Evolutionary conservation across 2,113 vertebrate species (phyloP).

Genomic region (Tretioscincus oriximinensis): DNA sequence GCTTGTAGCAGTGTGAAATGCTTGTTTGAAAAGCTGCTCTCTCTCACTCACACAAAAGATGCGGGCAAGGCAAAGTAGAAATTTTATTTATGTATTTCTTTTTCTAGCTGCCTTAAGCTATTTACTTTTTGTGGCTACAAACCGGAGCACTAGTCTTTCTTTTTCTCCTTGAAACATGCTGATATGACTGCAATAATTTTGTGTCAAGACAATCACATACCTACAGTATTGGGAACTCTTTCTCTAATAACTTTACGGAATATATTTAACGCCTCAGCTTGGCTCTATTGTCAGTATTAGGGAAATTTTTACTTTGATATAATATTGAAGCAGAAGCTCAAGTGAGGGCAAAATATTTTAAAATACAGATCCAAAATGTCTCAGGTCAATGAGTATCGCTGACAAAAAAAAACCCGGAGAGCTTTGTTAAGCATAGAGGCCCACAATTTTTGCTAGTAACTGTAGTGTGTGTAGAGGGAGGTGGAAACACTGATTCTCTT

Average conservation of each 20-base stretch:
- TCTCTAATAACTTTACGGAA: not conserved
- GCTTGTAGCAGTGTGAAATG: constrained; percentile 8
- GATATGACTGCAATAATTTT: not conserved
- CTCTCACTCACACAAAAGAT: not conserved
- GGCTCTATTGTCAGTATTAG: not conserved
- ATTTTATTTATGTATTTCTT: not conserved
- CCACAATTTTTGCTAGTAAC: constrained; percentile 11
- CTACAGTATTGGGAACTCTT: not conserved
- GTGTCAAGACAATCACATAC: not conserved
- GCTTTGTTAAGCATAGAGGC: constrained; percentile 8
- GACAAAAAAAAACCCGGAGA: constrained; percentile 8
- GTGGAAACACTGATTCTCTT: not conserved
- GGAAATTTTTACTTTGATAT: not conserved
- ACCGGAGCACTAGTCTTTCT: not conserved
- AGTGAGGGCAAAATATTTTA: not conserved
- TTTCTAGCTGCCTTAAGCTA: not conserved
- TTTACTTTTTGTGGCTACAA: constrained; percentile 33
- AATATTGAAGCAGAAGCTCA: constrained; percentile 1
- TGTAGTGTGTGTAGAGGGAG: not conserved
- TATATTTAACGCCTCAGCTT: not conserved
- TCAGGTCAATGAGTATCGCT: constrained; percentile 22
- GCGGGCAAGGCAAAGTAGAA: not conserved
- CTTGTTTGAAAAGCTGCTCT: not conserved
- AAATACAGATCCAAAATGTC: constrained; percentile 9
- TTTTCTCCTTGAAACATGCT: not conserved